Conservation (phyloP, 2,797 vertebrate species). For the Amazona ochrocephala region DNA sequence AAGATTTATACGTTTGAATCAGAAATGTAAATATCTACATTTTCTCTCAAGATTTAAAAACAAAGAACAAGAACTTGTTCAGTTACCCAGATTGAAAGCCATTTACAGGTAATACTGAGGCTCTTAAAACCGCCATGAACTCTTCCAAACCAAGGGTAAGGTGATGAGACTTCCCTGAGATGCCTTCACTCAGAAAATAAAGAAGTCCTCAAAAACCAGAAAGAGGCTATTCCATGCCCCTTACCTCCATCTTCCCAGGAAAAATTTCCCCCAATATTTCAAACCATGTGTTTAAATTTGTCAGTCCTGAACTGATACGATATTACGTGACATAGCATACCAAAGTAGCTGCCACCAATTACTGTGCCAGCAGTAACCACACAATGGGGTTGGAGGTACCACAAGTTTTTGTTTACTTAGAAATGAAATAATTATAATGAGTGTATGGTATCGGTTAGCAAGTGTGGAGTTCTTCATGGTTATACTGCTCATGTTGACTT, state of each 20-base stretch:
- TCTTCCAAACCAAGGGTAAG: neutral
- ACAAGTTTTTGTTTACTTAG: constrained; percentile 43
- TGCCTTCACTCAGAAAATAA: neutral
- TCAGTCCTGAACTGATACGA: neutral
- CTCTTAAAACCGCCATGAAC: neutral
- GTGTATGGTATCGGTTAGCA: constrained; percentile 53
- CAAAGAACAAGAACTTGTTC: neutral
- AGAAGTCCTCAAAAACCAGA: neutral
- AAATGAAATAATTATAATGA: constrained; percentile 19
- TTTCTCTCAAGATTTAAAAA: neutral
- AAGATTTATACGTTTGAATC: neutral
- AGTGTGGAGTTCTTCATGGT: constrained; percentile 48
- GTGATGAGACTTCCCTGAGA: neutral
- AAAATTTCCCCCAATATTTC: neutral
- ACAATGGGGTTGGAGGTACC: constrained; percentile 40
- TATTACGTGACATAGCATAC: neutral
- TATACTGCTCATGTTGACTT: constrained; percentile 42
- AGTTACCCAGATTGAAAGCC: neutral
- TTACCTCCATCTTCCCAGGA: neutral
- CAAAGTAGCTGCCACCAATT: constrained; percentile 16
- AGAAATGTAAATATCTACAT: neutral
- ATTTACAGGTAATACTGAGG: neutral
- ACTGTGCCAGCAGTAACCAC: constrained; percentile 10
- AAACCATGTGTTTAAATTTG: neutral
- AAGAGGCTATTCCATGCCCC: neutral